These are phyloP conservation scores for Nycteola revayana DNA, from an alignment of 2,888 invertebrate genomes.

Conservation along the genomic window DNA sequence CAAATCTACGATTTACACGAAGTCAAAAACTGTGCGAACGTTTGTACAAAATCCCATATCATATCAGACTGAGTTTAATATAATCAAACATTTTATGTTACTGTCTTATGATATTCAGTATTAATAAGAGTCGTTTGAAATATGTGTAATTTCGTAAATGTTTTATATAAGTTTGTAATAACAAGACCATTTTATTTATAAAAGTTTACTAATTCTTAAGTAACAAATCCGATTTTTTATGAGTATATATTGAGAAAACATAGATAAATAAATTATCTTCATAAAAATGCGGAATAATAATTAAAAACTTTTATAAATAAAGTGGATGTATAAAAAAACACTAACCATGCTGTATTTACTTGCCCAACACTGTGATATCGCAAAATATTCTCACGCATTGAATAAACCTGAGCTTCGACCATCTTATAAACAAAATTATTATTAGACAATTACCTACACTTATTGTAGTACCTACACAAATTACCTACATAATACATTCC, in stretches of 20 bases:
- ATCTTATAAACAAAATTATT: conserved; percentile 29
- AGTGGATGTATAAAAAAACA: conserved; percentile 15
- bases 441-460: conserved; percentile 53
- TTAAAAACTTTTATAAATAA: conserved; percentile 16
- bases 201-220: too few relatives aligned
- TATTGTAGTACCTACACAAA: conserved; percentile 32
- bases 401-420: conserved; percentile 43
- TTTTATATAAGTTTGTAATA: conserved; percentile 23
- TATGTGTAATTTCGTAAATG: conserved; percentile 28
- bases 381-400: conserved; percentile 50
- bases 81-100: conserved; percentile 22
- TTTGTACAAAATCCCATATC: conserved; percentile 41
- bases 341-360: conserved; percentile 42
- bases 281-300: not conserved
- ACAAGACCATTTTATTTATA: conserved; percentile 18
- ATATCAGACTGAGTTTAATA: conserved; percentile 36
- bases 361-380: conserved; percentile 54
- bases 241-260: too few relatives aligned
- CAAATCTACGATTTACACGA: not conserved
- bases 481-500: conserved; percentile 36
- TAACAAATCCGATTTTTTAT: not conserved
- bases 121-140: conserved; percentile 29
- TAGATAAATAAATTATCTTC: too few relatives aligned
- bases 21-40: conserved; percentile 20
- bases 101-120: conserved; percentile 42